Evolutionary conservation across 2,113 vertebrate species (phyloP), one percentile per base, ranked within the genome.

Genomic region (Hyaena hyaena): DNA sequence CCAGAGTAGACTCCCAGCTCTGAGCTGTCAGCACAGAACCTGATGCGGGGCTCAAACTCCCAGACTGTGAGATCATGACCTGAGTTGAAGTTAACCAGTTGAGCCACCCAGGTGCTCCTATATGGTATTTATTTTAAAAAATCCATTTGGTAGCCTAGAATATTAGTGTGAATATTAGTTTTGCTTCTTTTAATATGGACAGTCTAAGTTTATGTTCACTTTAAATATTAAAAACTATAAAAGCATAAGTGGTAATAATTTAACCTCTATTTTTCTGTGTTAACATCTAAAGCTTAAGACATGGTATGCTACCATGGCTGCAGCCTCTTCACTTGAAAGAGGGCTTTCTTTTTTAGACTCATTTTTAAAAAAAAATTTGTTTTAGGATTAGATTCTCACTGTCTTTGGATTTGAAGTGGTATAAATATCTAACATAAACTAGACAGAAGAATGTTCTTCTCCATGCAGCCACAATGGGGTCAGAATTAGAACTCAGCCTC

Each of bases 401-500:
- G 21, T 53, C 43, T 91, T 88, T 95, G 82, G 35, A 84, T 7
- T 80, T 85, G 63, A 58, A 39, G 39, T 80, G 16, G 50, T 65
- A 4, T 79, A 76, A 48, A 3, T 71, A 95, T 93, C 80, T 17
- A 71, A 65, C 84, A 43, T 66, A 74, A 92, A 92, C 26, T 31
- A n/a, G 16, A 66, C 14, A 23, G 87, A 66, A n/a, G 10, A 53
- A 61, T 93, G 65, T 14, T 73, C 24, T 14, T 73, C 19, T 79
- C 39, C 16, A 6, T 58, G 74, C 5, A 95, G 33, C 31, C 31
- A 9, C 0, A 65, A 26, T 33, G 53, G 50, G 19, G 10, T 77
- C 53, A 83, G 82, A 94, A 93, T 87, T 81, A 86, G 73, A 97
- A 82, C 33, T 92, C 80, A 92, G n/a, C 23, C 5, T 63, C 35